These are phyloP conservation scores for Cyclura pinguis DNA, from an alignment of 2,797 vertebrate species.

Conservation along the genomic window DNA sequence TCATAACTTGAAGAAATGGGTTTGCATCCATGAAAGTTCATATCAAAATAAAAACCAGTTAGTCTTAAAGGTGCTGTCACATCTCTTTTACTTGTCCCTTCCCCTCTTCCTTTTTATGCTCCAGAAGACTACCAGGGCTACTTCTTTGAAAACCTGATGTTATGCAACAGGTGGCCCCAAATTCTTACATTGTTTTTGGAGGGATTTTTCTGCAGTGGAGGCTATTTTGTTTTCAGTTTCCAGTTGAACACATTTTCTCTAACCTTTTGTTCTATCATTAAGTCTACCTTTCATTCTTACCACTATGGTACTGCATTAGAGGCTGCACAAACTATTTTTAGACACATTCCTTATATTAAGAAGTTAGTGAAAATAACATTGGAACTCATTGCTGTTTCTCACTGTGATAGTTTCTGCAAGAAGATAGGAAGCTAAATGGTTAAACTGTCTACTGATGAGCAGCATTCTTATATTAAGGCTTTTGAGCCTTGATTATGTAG, in stretches of 20 bases:
- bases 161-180: too few relatives aligned
- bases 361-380: background rate
- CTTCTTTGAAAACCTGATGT: too few relatives aligned
- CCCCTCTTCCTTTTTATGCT: too few relatives aligned
- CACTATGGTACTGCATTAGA: background rate
- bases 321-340: background rate
- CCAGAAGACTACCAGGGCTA: too few relatives aligned
- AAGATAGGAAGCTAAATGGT: background rate
- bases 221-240: background rate
- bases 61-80: too few relatives aligned
- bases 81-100: too few relatives aligned
- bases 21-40: too few relatives aligned
- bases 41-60: too few relatives aligned
- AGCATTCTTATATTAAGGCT: background rate
- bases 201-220: too few relatives aligned
- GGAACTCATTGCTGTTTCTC: too few relatives aligned
- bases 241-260: background rate
- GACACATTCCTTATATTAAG: background rate
- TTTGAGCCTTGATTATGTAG: background rate
- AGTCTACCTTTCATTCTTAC: background rate
- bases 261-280: background rate
- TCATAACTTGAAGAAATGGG: too few relatives aligned
- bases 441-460: background rate
- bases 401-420: background rate
- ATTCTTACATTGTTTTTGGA: too few relatives aligned